Evolutionary conservation across 2,888 invertebrate species (phyloP), one percentile per base, ranked within the genome.

Genomic region (Balanococcus diminutus): DNA sequence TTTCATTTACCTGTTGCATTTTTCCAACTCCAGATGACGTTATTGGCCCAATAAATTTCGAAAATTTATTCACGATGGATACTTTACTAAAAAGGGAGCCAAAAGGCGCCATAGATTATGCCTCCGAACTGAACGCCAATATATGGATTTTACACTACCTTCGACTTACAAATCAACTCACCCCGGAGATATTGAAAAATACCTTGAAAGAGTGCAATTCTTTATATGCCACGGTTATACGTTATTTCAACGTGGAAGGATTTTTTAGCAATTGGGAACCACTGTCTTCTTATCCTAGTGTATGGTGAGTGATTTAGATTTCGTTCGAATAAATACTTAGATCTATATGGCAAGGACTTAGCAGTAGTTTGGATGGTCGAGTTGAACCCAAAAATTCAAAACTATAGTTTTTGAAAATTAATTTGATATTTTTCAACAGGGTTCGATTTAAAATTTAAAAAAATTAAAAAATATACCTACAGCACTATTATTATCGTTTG

Each of bases 91-190:
- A 90, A 31, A 89, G 90, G 87, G 90, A 91, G 0, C 90, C 90
- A 32, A 91, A 91, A 86, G 90, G 91, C 2, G 91, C 90, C 0
- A 92, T 92, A 86, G 90, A 91, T 87, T 90, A 91, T 86, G 89
- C 91, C 87, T 92, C 92, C 88, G 92, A 92, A 88, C 91, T 92
- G 87, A 92, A 91, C 2, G 90, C 91, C 87, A 92, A 91, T 88
- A 89, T 92, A 31, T 90, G 91, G 89, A 91, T 91, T 2, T 89
- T 92, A 46, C 91, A 91, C 87, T 92, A 92, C 88, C 90, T 92
- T 87, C 88, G 91, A n/a, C 88, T 91, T 9, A 91, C 91, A 3
- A 91, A 91, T 87, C 92, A 92, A 88, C 89, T 92, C 39, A 88
- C 89, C 2, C 88, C 89, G 14, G 88, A 89, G 3, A 88, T 89